A percentile compares a stretch with the other conserved stretches of the same genome.
Evolutionary conservation across 2,113 vertebrate species (phyloP).

Genomic region (Lipophrys pholis): DNA sequence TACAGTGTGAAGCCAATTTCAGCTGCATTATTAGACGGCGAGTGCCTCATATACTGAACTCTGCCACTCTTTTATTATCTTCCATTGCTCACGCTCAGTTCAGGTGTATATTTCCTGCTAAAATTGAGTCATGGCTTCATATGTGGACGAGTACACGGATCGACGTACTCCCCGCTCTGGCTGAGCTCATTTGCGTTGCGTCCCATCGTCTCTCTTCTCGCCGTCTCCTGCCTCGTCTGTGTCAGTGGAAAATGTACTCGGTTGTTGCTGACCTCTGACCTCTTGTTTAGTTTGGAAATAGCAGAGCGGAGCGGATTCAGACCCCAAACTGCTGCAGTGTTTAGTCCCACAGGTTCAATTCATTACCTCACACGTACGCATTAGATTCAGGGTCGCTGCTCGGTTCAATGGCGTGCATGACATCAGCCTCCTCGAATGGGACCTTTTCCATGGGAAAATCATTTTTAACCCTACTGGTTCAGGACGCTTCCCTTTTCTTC

Average conservation of each 20-base stretch:
- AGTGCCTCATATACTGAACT: neutral
- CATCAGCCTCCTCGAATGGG: conserved; percentile 26
- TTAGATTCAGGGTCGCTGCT: conserved; percentile 8
- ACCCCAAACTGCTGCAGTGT: conserved; percentile 18
- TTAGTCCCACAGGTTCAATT: conserved; percentile 53
- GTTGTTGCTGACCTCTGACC: conserved; percentile 42
- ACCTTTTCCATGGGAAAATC: conserved; percentile 36
- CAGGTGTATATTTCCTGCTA: conserved; percentile 6
- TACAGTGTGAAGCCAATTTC: conserved; percentile 6
- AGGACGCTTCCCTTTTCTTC: neutral
- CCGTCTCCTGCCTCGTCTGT: conserved; percentile 9
- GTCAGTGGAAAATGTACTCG: conserved; percentile 41
- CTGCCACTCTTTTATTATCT: conserved; percentile 27
- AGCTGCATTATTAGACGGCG: conserved; percentile 25
- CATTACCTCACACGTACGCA: conserved; percentile 35
- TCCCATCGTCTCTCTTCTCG: conserved; percentile 24
- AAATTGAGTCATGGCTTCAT: conserved; percentile 11
- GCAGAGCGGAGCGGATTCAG: conserved; percentile 36
- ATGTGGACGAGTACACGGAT: no score
- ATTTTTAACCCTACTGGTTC: conserved; percentile 8
- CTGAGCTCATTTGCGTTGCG: no score
- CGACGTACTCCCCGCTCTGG: no score
- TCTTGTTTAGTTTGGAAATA: conserved; percentile 39
- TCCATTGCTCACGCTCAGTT: neutral
- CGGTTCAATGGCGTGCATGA: conserved; percentile 25